These are phyloP conservation scores for Trachymyrmex cornetzi DNA, from an alignment of 1,140 invertebrate species.

Conservation along the genomic window DNA sequence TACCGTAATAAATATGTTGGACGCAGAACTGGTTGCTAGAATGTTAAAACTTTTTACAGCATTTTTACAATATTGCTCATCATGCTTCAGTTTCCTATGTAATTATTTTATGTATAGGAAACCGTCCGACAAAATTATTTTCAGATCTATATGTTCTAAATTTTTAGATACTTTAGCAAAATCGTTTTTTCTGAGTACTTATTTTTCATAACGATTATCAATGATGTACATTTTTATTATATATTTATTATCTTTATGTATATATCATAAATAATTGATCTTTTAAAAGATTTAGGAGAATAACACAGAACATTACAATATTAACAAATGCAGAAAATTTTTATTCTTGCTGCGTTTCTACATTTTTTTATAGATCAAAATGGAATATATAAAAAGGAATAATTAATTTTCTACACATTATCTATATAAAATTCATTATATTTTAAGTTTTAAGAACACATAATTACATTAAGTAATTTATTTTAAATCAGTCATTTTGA, in stretches of 20 bases:
- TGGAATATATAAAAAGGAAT: background rate
- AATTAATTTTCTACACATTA: background rate
- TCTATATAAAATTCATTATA: background rate
- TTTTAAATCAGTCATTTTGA: background rate
- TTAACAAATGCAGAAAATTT: constrained; percentile 5
- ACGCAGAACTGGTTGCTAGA: no score
- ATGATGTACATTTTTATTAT: background rate
- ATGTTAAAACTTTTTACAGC: no score
- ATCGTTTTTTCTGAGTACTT: background rate
- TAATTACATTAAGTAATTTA: background rate
- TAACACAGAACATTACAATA: background rate
- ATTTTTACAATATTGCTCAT: no score
- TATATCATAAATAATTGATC: constrained; percentile 1
- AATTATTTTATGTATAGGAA: no score
- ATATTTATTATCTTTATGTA: background rate
- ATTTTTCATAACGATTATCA: background rate
- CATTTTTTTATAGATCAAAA: background rate
- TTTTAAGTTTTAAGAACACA: background rate
- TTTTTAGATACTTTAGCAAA: no score
- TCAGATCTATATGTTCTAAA: no score
- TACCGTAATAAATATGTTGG: no score
- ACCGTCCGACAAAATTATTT: no score
- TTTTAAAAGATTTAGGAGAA: background rate
- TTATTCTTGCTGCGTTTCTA: background rate
- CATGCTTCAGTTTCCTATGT: no score